Percentiles rank a stretch among this genome's conserved stretches.
Conservation (phyloP, 2,797 vertebrate species). For the Hipposideros larvatus region DNA sequence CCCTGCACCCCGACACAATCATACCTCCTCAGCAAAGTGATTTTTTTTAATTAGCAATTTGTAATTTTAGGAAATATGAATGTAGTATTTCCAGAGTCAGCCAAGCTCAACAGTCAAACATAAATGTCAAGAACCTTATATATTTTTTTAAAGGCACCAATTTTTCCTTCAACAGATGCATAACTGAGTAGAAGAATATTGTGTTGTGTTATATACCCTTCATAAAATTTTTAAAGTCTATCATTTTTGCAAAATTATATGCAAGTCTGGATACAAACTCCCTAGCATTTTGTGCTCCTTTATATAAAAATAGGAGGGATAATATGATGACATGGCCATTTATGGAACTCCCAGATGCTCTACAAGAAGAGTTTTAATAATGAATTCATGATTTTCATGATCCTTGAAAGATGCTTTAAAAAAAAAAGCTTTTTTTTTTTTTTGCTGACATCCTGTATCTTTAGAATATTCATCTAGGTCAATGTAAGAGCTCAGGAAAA, state of each 20-base stretch:
- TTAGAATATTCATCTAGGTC: background rate
- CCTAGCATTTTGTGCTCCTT: background rate
- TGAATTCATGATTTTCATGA: background rate
- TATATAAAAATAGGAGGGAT: slow-evolving; percentile 30
- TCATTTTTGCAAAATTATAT: slow-evolving; percentile 49
- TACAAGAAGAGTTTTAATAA: background rate
- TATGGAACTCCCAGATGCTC: background rate
- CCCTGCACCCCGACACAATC: background rate
- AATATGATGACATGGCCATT: background rate
- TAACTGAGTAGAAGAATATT: slow-evolving; percentile 62
- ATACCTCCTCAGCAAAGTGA: background rate
- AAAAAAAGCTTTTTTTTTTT: background rate
- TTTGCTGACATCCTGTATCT: background rate
- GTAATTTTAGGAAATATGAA: slow-evolving; percentile 60
- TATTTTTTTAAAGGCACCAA: slow-evolving; percentile 60
- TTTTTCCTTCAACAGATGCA: slow-evolving; percentile 63
- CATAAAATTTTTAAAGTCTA: slow-evolving; percentile 65
- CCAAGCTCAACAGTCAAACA: slow-evolving; percentile 51
- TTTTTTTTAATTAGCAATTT: slow-evolving; percentile 25
- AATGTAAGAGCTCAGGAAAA: background rate
- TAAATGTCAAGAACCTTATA: slow-evolving; percentile 73
- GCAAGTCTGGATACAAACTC: slow-evolving; percentile 4
- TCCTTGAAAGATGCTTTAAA: slow-evolving; percentile 6
- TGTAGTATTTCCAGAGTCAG: slow-evolving; percentile 41
- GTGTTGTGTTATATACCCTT: slow-evolving; percentile 41